A percentile compares a stretch with the other conserved stretches of the same genome.
Evolutionary conservation across 2,113 vertebrate genomes (phyloP).

Genomic region (Xenus cinereus): DNA sequence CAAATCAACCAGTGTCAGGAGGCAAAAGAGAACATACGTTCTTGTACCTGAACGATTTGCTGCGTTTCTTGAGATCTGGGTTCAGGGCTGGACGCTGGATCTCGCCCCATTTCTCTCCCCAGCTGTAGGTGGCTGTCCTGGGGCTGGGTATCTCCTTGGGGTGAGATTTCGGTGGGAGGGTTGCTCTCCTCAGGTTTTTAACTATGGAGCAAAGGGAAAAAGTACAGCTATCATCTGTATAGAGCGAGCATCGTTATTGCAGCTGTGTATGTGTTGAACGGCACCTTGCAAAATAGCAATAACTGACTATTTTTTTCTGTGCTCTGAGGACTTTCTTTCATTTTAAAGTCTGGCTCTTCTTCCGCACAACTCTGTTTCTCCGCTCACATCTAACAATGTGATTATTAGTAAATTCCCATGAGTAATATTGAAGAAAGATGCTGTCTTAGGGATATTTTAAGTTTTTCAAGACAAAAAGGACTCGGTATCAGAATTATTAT

Average conservation of each 20-base stretch:
- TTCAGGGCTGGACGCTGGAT: neutral
- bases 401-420: constrained; percentile 22
- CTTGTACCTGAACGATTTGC: neutral
- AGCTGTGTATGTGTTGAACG: neutral
- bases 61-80: neutral
- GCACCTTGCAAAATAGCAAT: neutral
- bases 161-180: neutral
- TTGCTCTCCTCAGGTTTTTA: neutral
- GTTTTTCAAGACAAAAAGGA: constrained; percentile 24
- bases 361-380: neutral
- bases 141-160: neutral
- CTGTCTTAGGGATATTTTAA: constrained; percentile 9
- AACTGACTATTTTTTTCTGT: neutral
- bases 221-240: neutral
- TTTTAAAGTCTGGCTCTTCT: neutral
- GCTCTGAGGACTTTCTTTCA: neutral
- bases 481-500: constrained; percentile 46
- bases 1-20: neutral
- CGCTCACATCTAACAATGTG: neutral
- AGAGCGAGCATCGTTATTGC: neutral
- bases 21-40: neutral
- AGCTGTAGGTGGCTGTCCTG: neutral
- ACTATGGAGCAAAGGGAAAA: neutral
- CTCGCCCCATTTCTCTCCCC: neutral
- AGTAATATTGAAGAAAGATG: neutral